These are phyloP conservation scores for Corvus moneduloides DNA, from an alignment of 2,113 vertebrate genomes.

Conservation along the genomic window DNA sequence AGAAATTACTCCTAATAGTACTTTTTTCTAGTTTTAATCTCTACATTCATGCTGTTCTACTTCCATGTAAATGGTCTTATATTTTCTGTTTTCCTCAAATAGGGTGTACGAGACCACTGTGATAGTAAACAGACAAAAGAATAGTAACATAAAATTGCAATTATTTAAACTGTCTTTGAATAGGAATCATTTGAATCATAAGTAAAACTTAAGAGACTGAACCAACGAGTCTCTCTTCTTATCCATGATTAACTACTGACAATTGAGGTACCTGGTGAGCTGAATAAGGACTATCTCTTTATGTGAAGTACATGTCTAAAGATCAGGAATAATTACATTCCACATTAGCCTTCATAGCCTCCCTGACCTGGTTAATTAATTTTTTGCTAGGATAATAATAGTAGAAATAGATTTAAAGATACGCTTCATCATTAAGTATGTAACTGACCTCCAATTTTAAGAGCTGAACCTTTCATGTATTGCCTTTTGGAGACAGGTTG, in stretches of 20 bases:
- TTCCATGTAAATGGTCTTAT: neutral
- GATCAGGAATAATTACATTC: constrained; percentile 81
- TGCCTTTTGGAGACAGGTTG: constrained; percentile 65
- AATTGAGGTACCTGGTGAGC: constrained; percentile 74
- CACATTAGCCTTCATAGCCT: constrained; percentile 79
- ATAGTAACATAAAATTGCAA: constrained; percentile 34
- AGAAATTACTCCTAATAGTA: neutral
- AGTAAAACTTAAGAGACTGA: constrained; percentile 66
- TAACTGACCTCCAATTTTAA: constrained; percentile 81
- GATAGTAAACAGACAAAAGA: constrained; percentile 52
- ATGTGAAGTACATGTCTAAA: constrained; percentile 76
- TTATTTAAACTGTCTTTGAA: constrained; percentile 52
- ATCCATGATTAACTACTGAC: constrained; percentile 73
- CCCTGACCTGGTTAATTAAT: constrained; percentile 82
- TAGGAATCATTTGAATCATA: constrained; percentile 37
- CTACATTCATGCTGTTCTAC: neutral
- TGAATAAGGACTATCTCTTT: constrained; percentile 76
- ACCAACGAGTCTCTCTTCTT: constrained; percentile 51
- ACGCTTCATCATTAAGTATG: constrained; percentile 77
- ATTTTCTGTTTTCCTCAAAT: constrained; percentile 46
- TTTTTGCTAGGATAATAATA: constrained; percentile 83
- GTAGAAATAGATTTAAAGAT: constrained; percentile 81
- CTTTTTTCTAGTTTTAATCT: neutral
- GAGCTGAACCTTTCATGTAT: constrained; percentile 74
- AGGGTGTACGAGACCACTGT: neutral